Evolutionary conservation across 1,140 invertebrate species (phyloP).

Genomic region (Lepidurus arcticus): DNA sequence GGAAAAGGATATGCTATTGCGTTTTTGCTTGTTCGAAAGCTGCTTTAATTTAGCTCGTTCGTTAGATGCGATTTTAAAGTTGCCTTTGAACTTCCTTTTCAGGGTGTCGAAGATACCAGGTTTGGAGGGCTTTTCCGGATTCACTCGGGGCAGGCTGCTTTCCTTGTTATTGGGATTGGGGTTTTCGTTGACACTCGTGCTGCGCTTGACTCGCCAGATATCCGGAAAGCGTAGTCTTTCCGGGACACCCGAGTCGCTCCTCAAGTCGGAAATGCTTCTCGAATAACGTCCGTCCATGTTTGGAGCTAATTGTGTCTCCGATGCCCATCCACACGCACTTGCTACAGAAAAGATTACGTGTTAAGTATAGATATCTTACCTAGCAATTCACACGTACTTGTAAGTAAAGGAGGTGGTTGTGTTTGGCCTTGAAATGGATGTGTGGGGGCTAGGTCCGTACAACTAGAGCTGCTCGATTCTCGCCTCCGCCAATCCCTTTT

Average conservation of each 20-base stretch:
- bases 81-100: conserved; percentile 33
- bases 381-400: background rate
- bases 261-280: conserved; percentile 24
- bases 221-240: conserved; percentile 26
- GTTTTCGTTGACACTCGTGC: conserved; percentile 14
- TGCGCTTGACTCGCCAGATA: background rate
- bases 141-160: background rate
- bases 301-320: background rate
- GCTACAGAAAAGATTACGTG: background rate
- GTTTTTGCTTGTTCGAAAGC: background rate
- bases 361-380: background rate
- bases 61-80: conserved; percentile 8
- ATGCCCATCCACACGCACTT: conserved; percentile 10
- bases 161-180: background rate
- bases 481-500: conserved; percentile 24
- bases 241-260: conserved; percentile 1
- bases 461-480: conserved; percentile 24
- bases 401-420: conserved; percentile 12
- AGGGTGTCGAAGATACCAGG: conserved; percentile 28
- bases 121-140: conserved; percentile 19
- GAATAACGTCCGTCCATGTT: background rate
- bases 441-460: conserved; percentile 16
- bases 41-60: conserved; percentile 28
- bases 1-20: conserved; percentile 28
- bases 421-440: conserved; percentile 9